Base-by-base conservation (phyloP, 2,888 invertebrate genomes). In the Drosophila pullipes region DNA sequence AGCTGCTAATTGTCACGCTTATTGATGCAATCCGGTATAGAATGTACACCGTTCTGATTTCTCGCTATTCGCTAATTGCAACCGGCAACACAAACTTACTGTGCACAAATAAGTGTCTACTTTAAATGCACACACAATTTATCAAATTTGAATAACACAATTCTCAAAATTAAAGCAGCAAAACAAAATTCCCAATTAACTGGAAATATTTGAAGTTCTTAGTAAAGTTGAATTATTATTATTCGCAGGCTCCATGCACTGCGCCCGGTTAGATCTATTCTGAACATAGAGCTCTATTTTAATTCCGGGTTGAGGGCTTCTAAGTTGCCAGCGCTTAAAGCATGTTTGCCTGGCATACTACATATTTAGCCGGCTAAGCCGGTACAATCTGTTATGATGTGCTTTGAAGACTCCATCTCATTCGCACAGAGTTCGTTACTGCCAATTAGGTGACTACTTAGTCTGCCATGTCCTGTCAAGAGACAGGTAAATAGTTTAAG, bases 1-100 rank as follows among this genome's bases (percentile, higher is more conserved):
- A 50, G 22, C 54, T 63, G 81, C 81, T 81, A 78, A 78, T 78
- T 78, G 77, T 61, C 72, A 47, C 77, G 72, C 67, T 78, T 77
- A 78, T 81, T 77, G 78, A 58, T 81, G 73, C 78, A 81, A 81
- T 81, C 73, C 68, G 73, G 49, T 50, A 49, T 60, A 2, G 54
- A 52, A 76, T 39, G 39, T 47, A 54, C 58, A 49, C 25, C 37
- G 41, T 41, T 75, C 61, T 50, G 65, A 77, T 79, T 75, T 75
- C 35, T 41, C 58, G 69, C 60, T 22, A 76, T 44, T 58, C 63
- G 77, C 81, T 81, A 78, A 78, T 78, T 78, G 65, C 68, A 77
- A 81, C 53, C 54, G 47, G 67, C 60, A 72, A 65, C 58, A 33
- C 67, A 57, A 70, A 33, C 33, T 30, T 52, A 44, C 55, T 41